These are phyloP conservation scores for Metopolophium dirhodum DNA, from an alignment of 1,140 invertebrate species.

Conservation along the genomic window DNA sequence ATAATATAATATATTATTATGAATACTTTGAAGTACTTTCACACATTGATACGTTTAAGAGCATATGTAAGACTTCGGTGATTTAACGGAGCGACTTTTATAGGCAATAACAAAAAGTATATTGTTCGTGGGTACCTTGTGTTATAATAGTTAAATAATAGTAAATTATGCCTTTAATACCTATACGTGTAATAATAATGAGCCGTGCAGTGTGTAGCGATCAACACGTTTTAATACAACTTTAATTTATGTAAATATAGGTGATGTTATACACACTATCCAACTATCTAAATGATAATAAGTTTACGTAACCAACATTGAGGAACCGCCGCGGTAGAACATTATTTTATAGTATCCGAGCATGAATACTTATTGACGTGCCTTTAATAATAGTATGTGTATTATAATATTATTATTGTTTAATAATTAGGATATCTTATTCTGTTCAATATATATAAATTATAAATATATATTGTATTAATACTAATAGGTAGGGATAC, in stretches of 20 bases:
- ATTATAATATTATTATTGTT: not conserved
- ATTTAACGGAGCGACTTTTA: not conserved
- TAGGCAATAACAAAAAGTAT: not conserved
- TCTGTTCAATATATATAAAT: not conserved
- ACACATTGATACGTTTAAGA: not conserved
- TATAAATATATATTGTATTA: no score
- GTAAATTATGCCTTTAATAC: not conserved
- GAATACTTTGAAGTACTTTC: not conserved
- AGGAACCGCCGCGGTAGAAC: not conserved
- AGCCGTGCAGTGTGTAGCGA: not conserved
- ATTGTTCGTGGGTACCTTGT: not conserved
- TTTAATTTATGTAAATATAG: constrained; percentile 26
- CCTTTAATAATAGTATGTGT: no score
- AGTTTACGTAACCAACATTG: not conserved
- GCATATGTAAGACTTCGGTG: not conserved
- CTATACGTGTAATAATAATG: not conserved
- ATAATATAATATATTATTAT: not conserved
- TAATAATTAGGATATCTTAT: not conserved
- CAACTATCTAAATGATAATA: constrained; percentile 1
- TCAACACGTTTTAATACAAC: constrained; percentile 7
- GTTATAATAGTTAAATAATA: not conserved
- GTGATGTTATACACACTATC: not conserved
- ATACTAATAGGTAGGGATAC: no score
- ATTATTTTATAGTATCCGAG: not conserved
- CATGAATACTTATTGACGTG: not conserved